A percentile compares a stretch with the other conserved stretches of the same genome.
phyloP scores from a whole-genome alignment of 2,797 vertebrate species.

The Balearica regulorum region DNA sequence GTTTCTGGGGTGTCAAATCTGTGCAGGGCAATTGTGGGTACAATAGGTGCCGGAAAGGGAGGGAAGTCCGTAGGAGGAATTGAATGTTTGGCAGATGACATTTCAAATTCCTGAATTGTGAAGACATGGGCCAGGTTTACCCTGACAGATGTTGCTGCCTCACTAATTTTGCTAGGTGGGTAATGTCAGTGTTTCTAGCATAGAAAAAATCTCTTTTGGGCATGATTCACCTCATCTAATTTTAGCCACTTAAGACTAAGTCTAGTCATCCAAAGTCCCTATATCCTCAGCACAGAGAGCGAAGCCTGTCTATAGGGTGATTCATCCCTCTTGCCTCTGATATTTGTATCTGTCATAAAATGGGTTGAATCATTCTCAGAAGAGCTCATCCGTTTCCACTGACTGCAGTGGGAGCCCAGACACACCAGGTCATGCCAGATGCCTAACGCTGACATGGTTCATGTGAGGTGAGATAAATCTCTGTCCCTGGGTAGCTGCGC shows the following conservation, averaged over 20 bases:
- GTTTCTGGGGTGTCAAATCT: neutral
- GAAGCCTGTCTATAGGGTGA: neutral
- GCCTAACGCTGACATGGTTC: neutral
- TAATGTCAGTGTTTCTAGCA: neutral
- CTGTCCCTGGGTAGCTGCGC: neutral
- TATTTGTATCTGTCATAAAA: neutral
- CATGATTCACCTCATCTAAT: slow-evolving; percentile 42
- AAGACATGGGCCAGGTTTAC: neutral
- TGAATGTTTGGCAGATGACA: neutral
- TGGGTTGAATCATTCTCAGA: neutral
- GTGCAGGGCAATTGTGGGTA: neutral
- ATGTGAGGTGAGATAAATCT: neutral
- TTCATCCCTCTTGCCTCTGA: neutral
- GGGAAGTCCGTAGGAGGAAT: neutral
- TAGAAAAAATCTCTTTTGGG: neutral
- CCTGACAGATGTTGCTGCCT: neutral
- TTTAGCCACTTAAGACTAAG: neutral
- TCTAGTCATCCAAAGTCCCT: neutral
- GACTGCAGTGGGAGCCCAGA: neutral
- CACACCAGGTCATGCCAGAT: neutral
- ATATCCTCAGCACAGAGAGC: neutral
- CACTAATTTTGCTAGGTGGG: neutral
- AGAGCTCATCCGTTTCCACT: neutral
- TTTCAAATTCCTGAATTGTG: slow-evolving; percentile 3
- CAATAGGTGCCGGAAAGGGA: neutral